These are phyloP conservation scores for Folsomia candida DNA, from an alignment of 2,888 invertebrate genomes.

Conservation along the genomic window DNA sequence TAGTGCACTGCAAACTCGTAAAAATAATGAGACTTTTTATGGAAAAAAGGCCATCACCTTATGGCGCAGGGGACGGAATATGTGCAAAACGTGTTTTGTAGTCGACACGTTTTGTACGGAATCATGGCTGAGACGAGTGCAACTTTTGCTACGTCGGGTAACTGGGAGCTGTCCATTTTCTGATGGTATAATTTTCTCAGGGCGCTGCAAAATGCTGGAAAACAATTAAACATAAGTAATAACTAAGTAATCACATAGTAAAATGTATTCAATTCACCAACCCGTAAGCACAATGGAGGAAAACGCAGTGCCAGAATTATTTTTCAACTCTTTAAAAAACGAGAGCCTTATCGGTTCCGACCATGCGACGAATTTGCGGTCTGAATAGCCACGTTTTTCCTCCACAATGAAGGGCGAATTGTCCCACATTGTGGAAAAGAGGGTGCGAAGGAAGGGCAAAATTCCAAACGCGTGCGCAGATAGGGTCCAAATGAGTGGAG, in stretches of 20 bases:
- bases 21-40: neutral
- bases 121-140: constrained; percentile 43
- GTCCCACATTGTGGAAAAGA: constrained; percentile 28
- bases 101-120: constrained; percentile 37
- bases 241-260: neutral
- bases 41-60: neutral
- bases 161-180: neutral
- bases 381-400: constrained; percentile 29
- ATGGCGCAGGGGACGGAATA: constrained; percentile 42
- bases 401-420: constrained; percentile 31
- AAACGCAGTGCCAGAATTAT: constrained; percentile 30
- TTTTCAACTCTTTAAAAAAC: constrained; percentile 39
- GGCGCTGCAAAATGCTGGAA: neutral
- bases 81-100: constrained; percentile 46
- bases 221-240: no score
- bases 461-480: constrained; percentile 36
- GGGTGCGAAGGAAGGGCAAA: constrained; percentile 27
- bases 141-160: constrained; percentile 11
- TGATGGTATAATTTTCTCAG: constrained; percentile 6
- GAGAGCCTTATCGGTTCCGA: constrained; percentile 30
- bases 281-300: constrained; percentile 28
- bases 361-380: constrained; percentile 39
- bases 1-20: no score
- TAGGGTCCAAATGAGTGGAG: constrained; percentile 22
- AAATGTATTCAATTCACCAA: neutral